phyloP scores from a whole-genome alignment of 2,113 vertebrate genomes.

The Pluvianellus socialis region DNA sequence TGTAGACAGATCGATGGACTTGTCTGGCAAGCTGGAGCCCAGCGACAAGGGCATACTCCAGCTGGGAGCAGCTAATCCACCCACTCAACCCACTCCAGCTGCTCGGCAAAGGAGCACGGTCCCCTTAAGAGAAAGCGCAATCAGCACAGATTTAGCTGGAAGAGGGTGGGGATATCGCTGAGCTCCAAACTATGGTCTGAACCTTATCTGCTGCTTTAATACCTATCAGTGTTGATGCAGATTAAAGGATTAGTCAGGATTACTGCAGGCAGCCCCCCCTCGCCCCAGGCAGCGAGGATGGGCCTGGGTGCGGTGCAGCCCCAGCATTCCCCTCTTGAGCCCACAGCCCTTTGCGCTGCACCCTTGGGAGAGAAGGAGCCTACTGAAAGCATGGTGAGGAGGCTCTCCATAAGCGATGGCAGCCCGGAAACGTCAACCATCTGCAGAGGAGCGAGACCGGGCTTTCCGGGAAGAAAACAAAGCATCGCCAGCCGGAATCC shows the following conservation, averaged over 20 bases:
- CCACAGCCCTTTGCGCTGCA: background rate
- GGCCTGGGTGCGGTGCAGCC: background rate
- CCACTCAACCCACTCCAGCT: background rate
- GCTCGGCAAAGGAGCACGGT: background rate
- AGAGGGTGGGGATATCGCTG: conserved; percentile 50
- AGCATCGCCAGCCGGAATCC: background rate
- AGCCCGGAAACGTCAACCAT: background rate
- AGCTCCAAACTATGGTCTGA: conserved; percentile 36
- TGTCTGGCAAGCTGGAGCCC: background rate
- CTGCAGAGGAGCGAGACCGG: rapidly evolving
- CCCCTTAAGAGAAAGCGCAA: conserved; percentile 45
- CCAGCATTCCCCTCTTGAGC: rapidly evolving
- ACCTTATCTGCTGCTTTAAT: conserved; percentile 62
- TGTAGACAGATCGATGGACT: background rate
- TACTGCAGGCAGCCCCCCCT: conserved; percentile 26
- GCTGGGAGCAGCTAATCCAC: conserved; percentile 18
- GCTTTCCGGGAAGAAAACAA: background rate
- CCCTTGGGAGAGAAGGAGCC: background rate
- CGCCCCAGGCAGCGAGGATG: background rate
- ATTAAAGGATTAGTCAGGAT: conserved; percentile 59
- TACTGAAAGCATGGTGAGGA: rapidly evolving
- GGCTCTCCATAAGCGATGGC: rapidly evolving
- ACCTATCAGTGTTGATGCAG: conserved; percentile 56
- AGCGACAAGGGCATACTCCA: background rate
- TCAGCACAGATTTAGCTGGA: conserved; percentile 23